Percentiles rank a stretch among this genome's conserved stretches.
Evolutionary conservation across 1,140 invertebrate species (phyloP).

Genomic region (Mesaphorura yosii): DNA sequence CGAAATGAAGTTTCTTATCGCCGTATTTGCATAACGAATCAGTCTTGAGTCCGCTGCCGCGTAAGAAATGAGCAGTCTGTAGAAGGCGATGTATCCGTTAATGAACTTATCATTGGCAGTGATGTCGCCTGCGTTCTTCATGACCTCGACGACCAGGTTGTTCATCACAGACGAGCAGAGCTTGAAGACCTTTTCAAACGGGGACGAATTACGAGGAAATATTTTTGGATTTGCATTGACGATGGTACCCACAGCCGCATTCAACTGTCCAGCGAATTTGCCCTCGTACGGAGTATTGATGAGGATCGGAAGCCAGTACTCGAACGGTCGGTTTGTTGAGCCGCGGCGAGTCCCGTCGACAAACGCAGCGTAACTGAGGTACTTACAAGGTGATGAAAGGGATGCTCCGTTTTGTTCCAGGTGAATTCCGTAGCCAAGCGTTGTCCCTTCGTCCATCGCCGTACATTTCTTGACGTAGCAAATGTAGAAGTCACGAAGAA

Average conservation of each 20-base stretch:
- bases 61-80: background rate
- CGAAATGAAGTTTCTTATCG: background rate
- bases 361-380: constrained; percentile 6
- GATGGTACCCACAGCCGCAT: too few species aligned
- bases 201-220: background rate
- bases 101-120: constrained; percentile 20
- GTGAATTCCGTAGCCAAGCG: constrained; percentile 10
- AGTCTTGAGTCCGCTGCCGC: background rate
- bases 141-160: constrained; percentile 6
- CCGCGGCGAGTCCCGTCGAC: background rate
- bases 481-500: constrained; percentile 6
- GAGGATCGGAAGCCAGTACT: constrained; percentile 10
- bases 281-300: background rate
- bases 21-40: background rate
- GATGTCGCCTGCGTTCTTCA: constrained; percentile 4
- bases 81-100: constrained; percentile 10
- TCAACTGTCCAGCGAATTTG: too few species aligned
- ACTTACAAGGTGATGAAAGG: constrained; percentile 10
- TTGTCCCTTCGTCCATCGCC: background rate
- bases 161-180: constrained; percentile 13
- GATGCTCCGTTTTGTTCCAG: background rate
- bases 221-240: background rate
- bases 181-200: constrained; percentile 13
- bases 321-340: constrained; percentile 7
- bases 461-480: constrained; percentile 5